These are phyloP conservation scores for cattle (Bos taurus) DNA, from an alignment of 2,113 vertebrate species.

Conservation along the genomic window ARS-UCD2.0 NC_037332.1:81823001-81823500, in stretches of 20 bases:
- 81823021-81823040: not conserved
- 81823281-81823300: not conserved
- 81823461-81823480: not conserved
- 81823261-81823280: not conserved
- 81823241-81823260: not conserved
- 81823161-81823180: conserved; percentile 17
- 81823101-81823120: not conserved
- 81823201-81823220: not conserved
- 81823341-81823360: not conserved
- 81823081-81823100: not conserved
- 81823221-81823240: not conserved
- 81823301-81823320: not conserved
- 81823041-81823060: conserved; percentile 40
- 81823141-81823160: conserved; percentile 19
- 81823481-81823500: not conserved
- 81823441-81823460: not conserved
- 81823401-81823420: not conserved
- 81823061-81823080: not conserved
- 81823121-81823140: conserved; percentile 11
- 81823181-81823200: not conserved
- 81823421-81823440: not conserved
- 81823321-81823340: not conserved
- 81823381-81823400: not conserved
- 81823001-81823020: conserved; percentile 21
- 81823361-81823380: not conserved